Conservation (phyloP, 2,888 invertebrate genomes). For the Trissoscelio sp. region DNA sequence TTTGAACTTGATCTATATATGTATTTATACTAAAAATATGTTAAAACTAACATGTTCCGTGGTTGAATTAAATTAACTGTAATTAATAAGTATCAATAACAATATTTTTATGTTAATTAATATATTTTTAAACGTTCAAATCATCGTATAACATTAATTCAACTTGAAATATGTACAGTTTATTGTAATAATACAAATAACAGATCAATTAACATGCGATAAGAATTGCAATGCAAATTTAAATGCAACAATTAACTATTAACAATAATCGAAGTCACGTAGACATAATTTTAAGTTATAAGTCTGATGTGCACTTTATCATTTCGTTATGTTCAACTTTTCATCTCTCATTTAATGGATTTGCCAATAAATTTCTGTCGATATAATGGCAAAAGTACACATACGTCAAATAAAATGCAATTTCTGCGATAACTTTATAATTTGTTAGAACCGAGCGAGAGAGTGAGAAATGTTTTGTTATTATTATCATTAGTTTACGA, state of each 20-base stretch:
- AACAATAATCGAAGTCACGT: constrained; percentile 14
- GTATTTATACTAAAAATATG: not conserved
- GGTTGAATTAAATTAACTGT: not conserved
- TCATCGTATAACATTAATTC: not conserved
- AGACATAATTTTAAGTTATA: not conserved
- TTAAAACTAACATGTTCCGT: not conserved
- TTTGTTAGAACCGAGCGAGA: too few species aligned
- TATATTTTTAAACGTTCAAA: not conserved
- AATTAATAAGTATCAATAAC: not conserved
- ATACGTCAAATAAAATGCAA: too few species aligned
- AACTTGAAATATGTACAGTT: constrained; percentile 23
- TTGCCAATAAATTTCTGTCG: too few species aligned
- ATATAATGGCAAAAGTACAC: too few species aligned
- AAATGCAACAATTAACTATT: constrained; percentile 26
- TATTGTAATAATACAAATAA: constrained; percentile 6
- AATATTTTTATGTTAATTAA: not conserved
- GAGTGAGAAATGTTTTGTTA: too few species aligned
- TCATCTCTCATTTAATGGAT: not conserved
- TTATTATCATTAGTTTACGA: too few species aligned
- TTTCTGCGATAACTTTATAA: too few species aligned
- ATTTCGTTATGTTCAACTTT: constrained; percentile 16
- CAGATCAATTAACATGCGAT: constrained; percentile 25
- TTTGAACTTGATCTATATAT: not conserved
- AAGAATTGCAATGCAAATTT: constrained; percentile 47
- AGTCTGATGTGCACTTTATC: constrained; percentile 5